Evolutionary conservation across 1,140 invertebrate genomes (phyloP).

Genomic region (Cecropterus lyciades): DNA sequence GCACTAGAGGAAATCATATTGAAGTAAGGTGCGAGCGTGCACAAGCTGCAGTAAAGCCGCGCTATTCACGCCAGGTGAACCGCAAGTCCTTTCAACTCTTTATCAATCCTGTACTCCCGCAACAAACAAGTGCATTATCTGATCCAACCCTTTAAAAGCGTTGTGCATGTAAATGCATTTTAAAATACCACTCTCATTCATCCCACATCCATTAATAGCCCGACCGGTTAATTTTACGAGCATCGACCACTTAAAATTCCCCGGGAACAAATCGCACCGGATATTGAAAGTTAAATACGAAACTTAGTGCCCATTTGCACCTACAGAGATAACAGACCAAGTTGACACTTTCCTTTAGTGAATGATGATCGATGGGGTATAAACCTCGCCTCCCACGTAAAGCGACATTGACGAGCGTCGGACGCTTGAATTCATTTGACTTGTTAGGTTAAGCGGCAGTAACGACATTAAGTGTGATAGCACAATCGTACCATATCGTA

Average conservation of each 20-base stretch:
- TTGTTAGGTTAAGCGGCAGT: slow-evolving; percentile 16
- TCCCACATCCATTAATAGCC: slow-evolving; percentile 56
- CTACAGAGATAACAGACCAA: slow-evolving; percentile 51
- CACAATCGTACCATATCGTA: slow-evolving; percentile 11
- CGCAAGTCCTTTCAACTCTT: too few relatives aligned
- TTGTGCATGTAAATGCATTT: slow-evolving; percentile 14
- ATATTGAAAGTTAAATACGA: slow-evolving; percentile 67
- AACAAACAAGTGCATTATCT: background rate
- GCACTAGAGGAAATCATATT: too few relatives aligned
- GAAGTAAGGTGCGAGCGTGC: too few relatives aligned
- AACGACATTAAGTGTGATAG: slow-evolving; percentile 22
- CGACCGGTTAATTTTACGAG: slow-evolving; percentile 74
- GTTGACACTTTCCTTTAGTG: slow-evolving; percentile 34
- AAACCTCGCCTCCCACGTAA: slow-evolving; percentile 26
- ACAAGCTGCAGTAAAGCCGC: too few relatives aligned
- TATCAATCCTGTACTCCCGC: too few relatives aligned
- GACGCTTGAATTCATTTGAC: slow-evolving; percentile 21
- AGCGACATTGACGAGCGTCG: slow-evolving; percentile 15
- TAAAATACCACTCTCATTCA: slow-evolving; percentile 62
- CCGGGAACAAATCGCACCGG: slow-evolving; percentile 65
- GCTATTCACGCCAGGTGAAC: too few relatives aligned
- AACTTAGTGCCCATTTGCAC: slow-evolving; percentile 64
- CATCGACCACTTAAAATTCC: slow-evolving; percentile 75
- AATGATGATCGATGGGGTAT: slow-evolving; percentile 31
- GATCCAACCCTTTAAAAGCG: background rate